phyloP scores from a whole-genome alignment of 2,797 vertebrate species.

The Balearica regulorum region DNA sequence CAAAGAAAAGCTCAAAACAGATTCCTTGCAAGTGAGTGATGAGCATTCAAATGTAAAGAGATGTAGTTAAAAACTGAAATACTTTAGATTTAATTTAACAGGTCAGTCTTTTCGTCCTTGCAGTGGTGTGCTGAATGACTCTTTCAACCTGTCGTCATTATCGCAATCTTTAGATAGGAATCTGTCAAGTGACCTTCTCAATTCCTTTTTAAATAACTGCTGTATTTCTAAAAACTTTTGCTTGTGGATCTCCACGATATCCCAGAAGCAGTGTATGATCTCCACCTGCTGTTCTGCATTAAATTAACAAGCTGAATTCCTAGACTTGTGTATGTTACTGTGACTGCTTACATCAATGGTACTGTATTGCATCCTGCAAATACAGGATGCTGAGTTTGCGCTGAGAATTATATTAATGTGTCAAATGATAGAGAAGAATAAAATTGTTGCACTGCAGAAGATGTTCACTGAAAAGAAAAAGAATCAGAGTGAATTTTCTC shows the following conservation, averaged over 20 bases:
- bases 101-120: neutral
- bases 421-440: neutral
- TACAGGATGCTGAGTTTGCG: neutral
- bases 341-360: neutral
- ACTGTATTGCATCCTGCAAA: neutral
- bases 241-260: neutral
- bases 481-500: neutral
- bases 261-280: neutral
- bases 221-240: neutral
- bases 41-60: neutral
- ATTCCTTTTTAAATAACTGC: neutral
- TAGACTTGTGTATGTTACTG: neutral
- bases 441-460: neutral
- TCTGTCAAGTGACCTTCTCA: neutral
- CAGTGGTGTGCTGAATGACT: neutral
- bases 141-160: neutral
- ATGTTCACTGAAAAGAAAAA: neutral
- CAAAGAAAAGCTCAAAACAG: slow-evolving; percentile 94
- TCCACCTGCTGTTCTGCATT: slow-evolving; percentile 49
- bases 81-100: neutral
- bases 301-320: neutral
- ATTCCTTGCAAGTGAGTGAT: slow-evolving; percentile 90
- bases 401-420: neutral
- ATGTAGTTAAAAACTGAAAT: neutral
- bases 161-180: neutral